Conservation (phyloP, 2,113 vertebrate species). For the Benitochromis conjunctus region DNA sequence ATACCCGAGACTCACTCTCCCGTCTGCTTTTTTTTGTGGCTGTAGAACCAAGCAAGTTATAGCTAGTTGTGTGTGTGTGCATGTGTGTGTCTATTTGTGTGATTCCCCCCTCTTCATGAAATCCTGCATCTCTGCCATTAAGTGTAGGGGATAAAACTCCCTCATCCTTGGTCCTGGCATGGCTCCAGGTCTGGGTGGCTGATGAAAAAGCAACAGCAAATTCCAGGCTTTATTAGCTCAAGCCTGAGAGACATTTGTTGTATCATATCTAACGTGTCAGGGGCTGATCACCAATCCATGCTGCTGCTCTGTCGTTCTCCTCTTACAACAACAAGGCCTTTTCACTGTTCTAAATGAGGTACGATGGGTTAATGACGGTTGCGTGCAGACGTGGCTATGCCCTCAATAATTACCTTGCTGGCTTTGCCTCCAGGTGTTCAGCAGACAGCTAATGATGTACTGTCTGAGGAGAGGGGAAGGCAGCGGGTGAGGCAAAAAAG, state of each 20-base stretch:
- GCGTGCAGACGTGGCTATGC: constrained; percentile 68
- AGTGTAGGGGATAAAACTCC: constrained; percentile 32
- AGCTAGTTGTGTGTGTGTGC: background rate
- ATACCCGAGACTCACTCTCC: accelerated
- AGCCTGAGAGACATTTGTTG: constrained; percentile 39
- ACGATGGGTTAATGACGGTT: constrained; percentile 63
- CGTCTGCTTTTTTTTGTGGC: constrained; percentile 2
- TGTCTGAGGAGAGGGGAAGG: constrained; percentile 37
- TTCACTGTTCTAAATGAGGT: constrained; percentile 50
- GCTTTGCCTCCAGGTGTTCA: constrained; percentile 68
- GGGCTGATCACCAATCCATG: constrained; percentile 14
- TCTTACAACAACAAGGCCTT: constrained; percentile 46
- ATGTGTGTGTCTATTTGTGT: background rate
- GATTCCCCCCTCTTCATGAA: background rate
- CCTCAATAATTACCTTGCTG: constrained; percentile 64
- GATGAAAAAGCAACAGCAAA: constrained; percentile 59
- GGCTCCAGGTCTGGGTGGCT: constrained; percentile 27
- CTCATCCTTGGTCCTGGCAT: constrained; percentile 35
- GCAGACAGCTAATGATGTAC: constrained; percentile 70
- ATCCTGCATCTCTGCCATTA: constrained; percentile 29
- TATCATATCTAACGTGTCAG: constrained; percentile 49
- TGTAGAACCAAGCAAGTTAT: constrained; percentile 18
- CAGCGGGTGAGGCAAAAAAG: background rate
- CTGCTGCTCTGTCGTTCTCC: background rate
- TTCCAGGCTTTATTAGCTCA: constrained; percentile 64